Evolutionary conservation across 2,888 invertebrate species (phyloP), one percentile per base, ranked within the genome.

Genomic region (Nebria brevicollis): DNA sequence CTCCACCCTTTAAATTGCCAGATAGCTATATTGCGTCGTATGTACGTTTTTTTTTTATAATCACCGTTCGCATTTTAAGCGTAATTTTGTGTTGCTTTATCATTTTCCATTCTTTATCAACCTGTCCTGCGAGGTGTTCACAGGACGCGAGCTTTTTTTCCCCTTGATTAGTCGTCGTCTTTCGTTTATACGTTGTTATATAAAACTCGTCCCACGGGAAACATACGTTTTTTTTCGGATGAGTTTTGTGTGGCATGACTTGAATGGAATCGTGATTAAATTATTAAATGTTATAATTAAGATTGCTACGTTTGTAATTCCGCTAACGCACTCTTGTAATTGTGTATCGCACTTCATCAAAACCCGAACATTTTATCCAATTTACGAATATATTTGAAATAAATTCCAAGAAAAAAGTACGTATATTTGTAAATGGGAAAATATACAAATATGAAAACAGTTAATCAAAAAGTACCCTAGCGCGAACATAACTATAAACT

Each of bases 1-100:
- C 80, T 64, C 75, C 80, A 65, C 80, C 80, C 70, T 26, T 75
- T 25, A 81, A 81, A 81, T 81, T 72, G 42, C 34, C 41, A 78
- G 73, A 78, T 66, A 78, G 26, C 72, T 41, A 78, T 65, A 73
- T 54, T 25, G 41, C 34, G 20, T 13, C 10, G 34, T n/a, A 34
- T 70, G 11, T 25, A 26, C 70, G 11, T 13, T 75, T 13, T 20
- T 34, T 34, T 81, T 81, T 81, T 81, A 77, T 81, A 81, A 81
- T 81, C 77, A 81, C 77, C 42, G 66, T 15, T 73, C 66, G 42
- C 66, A 72, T 81, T 81, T 81, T 77, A 76, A 81, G 77, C 77
- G 77, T 81, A 77, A 77, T 81, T 81, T 66, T 81, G 73, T 73
- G 77, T 81, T 81, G 76, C 80, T 81, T 76, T 75, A 81, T 81